These are phyloP conservation scores for Eulacestoma nigropectus DNA, from an alignment of 2,113 vertebrate species.

Conservation along the genomic window DNA sequence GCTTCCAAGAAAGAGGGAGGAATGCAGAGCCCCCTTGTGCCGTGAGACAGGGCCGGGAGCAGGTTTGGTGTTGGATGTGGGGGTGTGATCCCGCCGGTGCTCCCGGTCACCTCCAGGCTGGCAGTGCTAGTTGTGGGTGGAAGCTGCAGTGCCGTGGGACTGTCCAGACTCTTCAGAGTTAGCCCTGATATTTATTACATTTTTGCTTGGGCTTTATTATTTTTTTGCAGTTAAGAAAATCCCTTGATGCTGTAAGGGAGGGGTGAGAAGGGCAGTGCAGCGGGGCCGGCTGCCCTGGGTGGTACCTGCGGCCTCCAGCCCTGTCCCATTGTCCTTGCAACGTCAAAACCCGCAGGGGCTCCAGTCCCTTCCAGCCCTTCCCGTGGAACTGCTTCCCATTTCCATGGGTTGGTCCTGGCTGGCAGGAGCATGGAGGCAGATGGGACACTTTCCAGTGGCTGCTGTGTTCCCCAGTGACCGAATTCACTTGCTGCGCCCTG, in stretches of 20 bases:
- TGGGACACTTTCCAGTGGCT: background rate
- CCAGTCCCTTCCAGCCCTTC: rapidly evolving
- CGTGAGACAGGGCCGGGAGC: rapidly evolving
- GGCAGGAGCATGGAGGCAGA: background rate
- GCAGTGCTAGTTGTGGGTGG: background rate
- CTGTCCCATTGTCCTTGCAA: background rate
- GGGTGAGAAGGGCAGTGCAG: background rate
- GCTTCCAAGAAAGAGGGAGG: background rate
- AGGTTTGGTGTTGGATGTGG: background rate
- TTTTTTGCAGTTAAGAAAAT: background rate
- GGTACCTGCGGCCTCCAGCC: background rate
- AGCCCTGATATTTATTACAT: background rate
- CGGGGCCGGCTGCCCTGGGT: background rate
- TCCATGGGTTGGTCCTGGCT: rapidly evolving
- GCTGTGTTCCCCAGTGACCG: background rate
- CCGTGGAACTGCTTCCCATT: background rate
- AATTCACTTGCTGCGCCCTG: conserved; percentile 52
- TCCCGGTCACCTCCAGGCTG: background rate
- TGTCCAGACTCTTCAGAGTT: background rate
- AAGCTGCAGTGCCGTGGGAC: rapidly evolving
- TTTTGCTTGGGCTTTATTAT: background rate
- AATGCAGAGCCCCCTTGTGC: background rate
- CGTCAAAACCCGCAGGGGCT: background rate
- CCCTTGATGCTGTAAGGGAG: background rate
- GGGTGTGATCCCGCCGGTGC: background rate